Conservation (phyloP, 1,140 invertebrate genomes). For the Drosophila athabasca region DNA sequence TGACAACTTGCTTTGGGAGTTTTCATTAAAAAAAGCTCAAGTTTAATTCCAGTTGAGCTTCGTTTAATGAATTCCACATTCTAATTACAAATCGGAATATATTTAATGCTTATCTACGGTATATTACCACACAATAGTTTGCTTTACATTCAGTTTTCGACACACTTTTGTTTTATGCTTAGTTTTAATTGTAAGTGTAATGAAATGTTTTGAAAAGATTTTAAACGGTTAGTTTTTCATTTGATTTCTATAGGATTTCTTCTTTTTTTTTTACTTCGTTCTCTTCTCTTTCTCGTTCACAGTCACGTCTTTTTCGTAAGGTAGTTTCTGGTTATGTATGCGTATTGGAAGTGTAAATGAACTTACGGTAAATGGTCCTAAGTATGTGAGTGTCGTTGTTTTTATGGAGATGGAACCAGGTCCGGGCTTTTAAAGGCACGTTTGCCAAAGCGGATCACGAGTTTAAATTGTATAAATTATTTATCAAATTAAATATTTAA, state of each 20-base stretch:
- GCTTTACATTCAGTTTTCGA: slow-evolving; percentile 19
- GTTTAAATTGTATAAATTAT: too few relatives aligned
- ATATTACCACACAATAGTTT: slow-evolving; percentile 11
- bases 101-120: background rate
- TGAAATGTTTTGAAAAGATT: slow-evolving; percentile 66
- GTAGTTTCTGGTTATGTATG: slow-evolving; percentile 58
- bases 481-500: too few relatives aligned
- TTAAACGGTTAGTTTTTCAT: slow-evolving; percentile 69
- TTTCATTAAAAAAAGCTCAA: slow-evolving; percentile 21
- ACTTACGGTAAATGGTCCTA: slow-evolving; percentile 7
- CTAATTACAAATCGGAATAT: background rate
- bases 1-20: slow-evolving; percentile 28
- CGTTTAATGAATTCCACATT: slow-evolving; percentile 18
- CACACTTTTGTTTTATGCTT: slow-evolving; percentile 7
- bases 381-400: slow-evolving; percentile 1
- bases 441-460: too few relatives aligned
- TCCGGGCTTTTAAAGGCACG: too few relatives aligned
- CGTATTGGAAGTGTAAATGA: slow-evolving; percentile 26
- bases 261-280: slow-evolving; percentile 5
- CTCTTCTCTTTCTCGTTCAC: slow-evolving; percentile 29
- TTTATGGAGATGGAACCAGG: background rate
- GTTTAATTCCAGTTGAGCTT: background rate
- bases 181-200: slow-evolving; percentile 25
- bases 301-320: slow-evolving; percentile 55
- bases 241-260: slow-evolving; percentile 11